Evolutionary conservation across 2,797 vertebrate genomes (phyloP), one percentile per base, ranked within the genome.

Genomic region (Rhinella marina): DNA sequence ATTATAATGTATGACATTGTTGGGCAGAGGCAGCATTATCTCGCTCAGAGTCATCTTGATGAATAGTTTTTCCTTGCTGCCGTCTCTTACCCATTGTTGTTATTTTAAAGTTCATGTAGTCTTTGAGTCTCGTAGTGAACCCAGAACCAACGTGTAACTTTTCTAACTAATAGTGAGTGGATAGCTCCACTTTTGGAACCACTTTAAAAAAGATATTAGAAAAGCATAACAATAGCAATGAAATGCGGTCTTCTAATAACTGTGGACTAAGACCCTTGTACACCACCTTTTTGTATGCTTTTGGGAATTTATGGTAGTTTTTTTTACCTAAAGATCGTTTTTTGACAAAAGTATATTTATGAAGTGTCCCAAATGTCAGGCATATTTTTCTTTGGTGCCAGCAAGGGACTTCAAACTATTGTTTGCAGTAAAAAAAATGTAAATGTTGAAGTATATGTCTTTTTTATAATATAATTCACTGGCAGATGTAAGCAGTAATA

Each of bases 31-130:
- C 80, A 86, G 78, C 12, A 50, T 88, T 88, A 88, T 88, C 88
- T 86, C 82, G 62, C 73, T 86, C 23, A 50, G 48, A 86, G 84
- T 86, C 88, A 88, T 88, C 54, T 82, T 88, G 88, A 88, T 88
- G 41, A 59, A 88, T 88, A 77, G 83, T 86, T 77, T 81, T 86
- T 75, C 41, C 78, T 86, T 79, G 70, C 70, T 86, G 70, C 88
- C 86, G 81, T 70, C 78, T 85, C 21, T 86, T 88, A 70, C 73
- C 84, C 78, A 86, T 88, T 88, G 84, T 88, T 88, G 68, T 88
- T 85, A 75, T 86, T 85, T 81, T 50, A 88, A 72, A 82, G 85
- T 88, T 88, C 82, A 88, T 88, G 64, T 88, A 88, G 88, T 79
- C 70, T 85, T 77, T 88, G 70, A 88, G 70, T 70, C 32, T 59